These are phyloP conservation scores for Channallabes apus DNA, from an alignment of 2,797 vertebrate genomes.

Conservation along the genomic window DNA sequence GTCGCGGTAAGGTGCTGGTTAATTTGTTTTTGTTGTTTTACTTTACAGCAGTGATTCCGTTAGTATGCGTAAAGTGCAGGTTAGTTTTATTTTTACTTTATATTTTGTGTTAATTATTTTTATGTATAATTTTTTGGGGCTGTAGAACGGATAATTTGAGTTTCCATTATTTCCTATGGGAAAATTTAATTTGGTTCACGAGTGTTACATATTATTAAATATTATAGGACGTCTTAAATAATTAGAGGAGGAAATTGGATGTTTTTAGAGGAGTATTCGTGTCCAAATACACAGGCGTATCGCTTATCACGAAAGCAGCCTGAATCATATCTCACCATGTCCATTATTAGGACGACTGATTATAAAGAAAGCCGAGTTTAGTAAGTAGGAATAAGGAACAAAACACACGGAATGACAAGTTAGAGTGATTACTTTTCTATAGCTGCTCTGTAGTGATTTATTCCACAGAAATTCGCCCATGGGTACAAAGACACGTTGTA, in stretches of 20 bases:
- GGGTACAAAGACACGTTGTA: no score
- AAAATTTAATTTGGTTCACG: no score
- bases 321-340: neutral
- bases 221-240: neutral
- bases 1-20: no score
- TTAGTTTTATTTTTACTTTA: no score
- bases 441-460: neutral
- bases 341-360: neutral
- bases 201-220: no score
- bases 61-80: no score
- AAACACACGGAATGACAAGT: neutral
- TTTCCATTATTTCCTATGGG: no score
- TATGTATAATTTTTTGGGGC: no score
- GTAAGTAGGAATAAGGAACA: neutral
- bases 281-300: neutral
- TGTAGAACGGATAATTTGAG: no score
- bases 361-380: neutral
- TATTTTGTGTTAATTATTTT: no score
- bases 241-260: neutral
- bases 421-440: conserved; percentile 1
- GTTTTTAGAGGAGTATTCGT: neutral
- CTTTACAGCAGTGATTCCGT: no score
- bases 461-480: neutral
- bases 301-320: neutral
- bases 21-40: no score